phyloP scores from a whole-genome alignment of 2,797 vertebrate genomes.

The Lithobates sylvaticus region DNA sequence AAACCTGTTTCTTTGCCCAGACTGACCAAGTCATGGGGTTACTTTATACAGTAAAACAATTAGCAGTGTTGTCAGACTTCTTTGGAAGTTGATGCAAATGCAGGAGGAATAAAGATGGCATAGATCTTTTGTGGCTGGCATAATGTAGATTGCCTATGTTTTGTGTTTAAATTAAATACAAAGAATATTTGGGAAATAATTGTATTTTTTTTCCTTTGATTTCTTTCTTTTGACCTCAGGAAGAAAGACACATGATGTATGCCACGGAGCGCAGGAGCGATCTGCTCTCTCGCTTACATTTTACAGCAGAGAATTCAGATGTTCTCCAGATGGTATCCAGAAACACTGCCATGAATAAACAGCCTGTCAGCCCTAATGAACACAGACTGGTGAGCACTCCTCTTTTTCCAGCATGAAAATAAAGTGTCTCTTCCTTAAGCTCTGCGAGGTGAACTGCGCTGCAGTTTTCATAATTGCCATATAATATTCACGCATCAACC shows the following conservation, averaged over 20 bases:
- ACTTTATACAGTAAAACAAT: no score
- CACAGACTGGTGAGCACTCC: conserved; percentile 58
- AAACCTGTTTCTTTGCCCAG: no score
- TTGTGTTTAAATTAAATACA: no score
- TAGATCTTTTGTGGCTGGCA: no score
- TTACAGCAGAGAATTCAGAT: conserved; percentile 61
- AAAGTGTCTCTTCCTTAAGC: not conserved
- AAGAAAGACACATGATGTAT: conserved; percentile 21
- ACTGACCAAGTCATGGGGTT: no score
- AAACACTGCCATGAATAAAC: conserved; percentile 9
- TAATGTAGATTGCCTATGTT: no score
- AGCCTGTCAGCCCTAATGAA: conserved; percentile 1
- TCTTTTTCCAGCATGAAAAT: conserved; percentile 1
- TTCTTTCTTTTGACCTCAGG: conserved; percentile 10
- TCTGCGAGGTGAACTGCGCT: not conserved
- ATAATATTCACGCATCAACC: no score
- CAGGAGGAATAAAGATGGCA: no score
- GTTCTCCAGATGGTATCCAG: conserved; percentile 59
- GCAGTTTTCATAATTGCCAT: no score
- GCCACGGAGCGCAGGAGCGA: conserved; percentile 29
- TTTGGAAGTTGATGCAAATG: no score
- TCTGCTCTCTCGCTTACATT: conserved; percentile 47
- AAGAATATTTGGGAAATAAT: not conserved
- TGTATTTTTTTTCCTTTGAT: not conserved
- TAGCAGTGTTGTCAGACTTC: no score